Base-by-base conservation (phyloP, 2,113 vertebrate species). In the Actenoides lindsayi region DNA sequence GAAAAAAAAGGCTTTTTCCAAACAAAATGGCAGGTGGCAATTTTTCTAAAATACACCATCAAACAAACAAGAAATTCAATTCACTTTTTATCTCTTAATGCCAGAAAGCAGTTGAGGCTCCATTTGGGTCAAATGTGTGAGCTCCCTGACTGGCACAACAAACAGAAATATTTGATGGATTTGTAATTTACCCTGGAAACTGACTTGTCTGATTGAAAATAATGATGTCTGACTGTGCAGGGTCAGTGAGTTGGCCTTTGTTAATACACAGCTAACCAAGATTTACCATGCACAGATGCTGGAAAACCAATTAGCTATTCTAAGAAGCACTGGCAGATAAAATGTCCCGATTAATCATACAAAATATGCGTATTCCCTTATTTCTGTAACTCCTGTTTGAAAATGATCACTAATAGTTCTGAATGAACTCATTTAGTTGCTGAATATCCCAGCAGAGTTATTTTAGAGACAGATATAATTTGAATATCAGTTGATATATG, bases 381-480 rank as follows among this genome's bases (percentile, higher is more conserved):
- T 91, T 97, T 98, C 79, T 97, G 74, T 96, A 95, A 90, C 89
- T 95, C 83, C 83, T 95, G 79, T 97, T 97, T 97, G 95, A 94
- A 95, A 93, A 85, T 41, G 50, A 83, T 92, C 96, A 33, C 84
- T 91, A 74, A 92, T 94, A 87, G 70, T 94, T 94, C 77, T 73
- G 77, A 94, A 89, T 73, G 67, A 94, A 97, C 91, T 92, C 74
- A 93, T 94, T 97, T 89, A 75, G 68, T 95, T 89, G 74, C 75
- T 96, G 93, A 90, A 82, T 87, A 94, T 94, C 81, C 59, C 89
- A 95, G 95, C 70, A 94, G 93, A 89, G 39, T 1, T 63, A 67
- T 83, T 89, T 92, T 87, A 11, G 69, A 96, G 60, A 39, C 78
- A 74, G 14, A 96, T 94, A 74, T 27, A 69, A 88, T 80, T 95